Evolutionary conservation across 1,140 invertebrate species (phyloP), one percentile per base, ranked within the genome.

Genomic region (Drosophila subobscura): DNA sequence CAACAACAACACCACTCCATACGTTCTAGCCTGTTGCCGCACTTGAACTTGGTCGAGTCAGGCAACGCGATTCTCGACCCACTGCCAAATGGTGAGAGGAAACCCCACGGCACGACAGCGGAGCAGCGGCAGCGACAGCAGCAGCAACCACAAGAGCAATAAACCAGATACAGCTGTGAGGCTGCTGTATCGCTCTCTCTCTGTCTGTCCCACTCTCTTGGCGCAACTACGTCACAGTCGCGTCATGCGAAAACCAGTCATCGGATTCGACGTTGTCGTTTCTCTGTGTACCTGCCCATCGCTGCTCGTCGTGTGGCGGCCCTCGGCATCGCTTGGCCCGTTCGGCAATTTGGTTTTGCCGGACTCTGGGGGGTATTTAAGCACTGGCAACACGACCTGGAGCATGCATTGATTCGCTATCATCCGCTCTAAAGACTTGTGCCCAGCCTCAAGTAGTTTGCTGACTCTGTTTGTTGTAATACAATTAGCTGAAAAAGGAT

Each of bases 331-430:
- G 74, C 44, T 54, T 55, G 10, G 46, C 20, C 60, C 25, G 51
- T 40, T 57, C 64, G 41, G 33, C 14, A 16, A 41, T 29, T 60
- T 46, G 56, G 59, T 42, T 37, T 42, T 37, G 55, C 52, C 33
- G 49, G 58, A 25, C 29, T 55, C 33, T 63, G 47, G 64, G 56
- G 83, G 79, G 91, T 91, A 91, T 91, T 91, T 91, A 91, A 91
- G 77, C 76, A 78, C 58, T 72, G 74, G 89, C 68, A 68, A 61
- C 83, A 70, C 81, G 63, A 72, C 79, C 78, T 59, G 73, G 70
- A 77, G 85, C 79, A 91, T 90, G 80, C 91, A 91, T 91, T 91
- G 91, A 88, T 91, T 91, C 88, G 90, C 90, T 91, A 91, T 89
- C 91, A 90, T 81, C 77, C 90, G 90, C 86, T 88, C 84, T 90